A percentile compares a stretch with the other conserved stretches of the same genome.
Conservation (phyloP, 1,140 invertebrate species). For the Chironomus striatipennis region DNA sequence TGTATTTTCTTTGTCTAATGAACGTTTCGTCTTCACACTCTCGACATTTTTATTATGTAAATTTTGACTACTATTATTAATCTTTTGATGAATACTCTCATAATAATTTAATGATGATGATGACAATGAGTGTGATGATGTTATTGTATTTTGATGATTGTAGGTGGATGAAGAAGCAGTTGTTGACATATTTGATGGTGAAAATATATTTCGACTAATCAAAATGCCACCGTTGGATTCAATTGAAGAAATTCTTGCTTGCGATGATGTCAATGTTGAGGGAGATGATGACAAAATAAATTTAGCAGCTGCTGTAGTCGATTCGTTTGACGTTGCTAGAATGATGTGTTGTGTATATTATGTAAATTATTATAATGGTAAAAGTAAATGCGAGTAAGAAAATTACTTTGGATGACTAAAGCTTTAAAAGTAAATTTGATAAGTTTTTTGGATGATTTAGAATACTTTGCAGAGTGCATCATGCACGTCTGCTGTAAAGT, state of each 20-base stretch:
- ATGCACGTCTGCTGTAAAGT: no score
- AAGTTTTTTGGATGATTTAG: not conserved
- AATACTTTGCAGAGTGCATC: no score
- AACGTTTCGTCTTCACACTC: not conserved
- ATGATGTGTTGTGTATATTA: no score
- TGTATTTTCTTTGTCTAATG: not conserved
- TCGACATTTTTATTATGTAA: not conserved
- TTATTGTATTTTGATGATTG: not conserved
- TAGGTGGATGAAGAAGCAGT: not conserved
- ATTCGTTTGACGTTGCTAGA: conserved; percentile 21
- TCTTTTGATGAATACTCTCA: not conserved
- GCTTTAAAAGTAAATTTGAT: not conserved
- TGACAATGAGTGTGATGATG: not conserved
- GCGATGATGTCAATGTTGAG: not conserved
- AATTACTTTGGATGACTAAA: not conserved
- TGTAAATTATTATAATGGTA: no score
- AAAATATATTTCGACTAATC: not conserved
- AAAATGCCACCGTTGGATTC: not conserved
- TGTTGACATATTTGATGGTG: conserved; percentile 16
- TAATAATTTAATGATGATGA: not conserved
- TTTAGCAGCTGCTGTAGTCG: conserved; percentile 18
- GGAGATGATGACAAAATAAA: conserved; percentile 19
- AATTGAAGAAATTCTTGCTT: not conserved
- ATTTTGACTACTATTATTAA: not conserved
- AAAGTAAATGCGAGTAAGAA: no score